These are phyloP conservation scores for Campylomormyrus tamandua DNA, from an alignment of 2,113 vertebrate species.

Conservation along the genomic window DNA sequence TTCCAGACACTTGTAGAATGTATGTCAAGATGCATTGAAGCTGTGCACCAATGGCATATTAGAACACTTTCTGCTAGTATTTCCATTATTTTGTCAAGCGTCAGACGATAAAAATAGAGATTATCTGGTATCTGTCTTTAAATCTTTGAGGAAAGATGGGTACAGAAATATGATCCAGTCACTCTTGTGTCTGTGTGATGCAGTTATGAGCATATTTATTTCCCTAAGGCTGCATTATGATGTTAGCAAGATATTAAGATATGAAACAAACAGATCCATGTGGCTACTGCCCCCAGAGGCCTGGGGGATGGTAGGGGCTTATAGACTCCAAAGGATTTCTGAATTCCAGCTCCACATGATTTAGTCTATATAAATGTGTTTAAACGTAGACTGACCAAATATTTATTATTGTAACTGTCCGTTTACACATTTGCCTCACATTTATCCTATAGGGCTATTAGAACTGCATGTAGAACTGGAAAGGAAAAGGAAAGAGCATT, in stretches of 20 bases:
- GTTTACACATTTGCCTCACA: not conserved
- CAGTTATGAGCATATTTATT: not conserved
- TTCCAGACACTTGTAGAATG: not conserved
- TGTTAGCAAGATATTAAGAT: not conserved
- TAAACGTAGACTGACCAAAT: not conserved
- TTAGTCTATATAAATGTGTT: not conserved
- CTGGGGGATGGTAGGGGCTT: not conserved
- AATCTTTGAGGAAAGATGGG: not conserved
- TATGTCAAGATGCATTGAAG: not conserved
- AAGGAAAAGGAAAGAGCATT: not conserved
- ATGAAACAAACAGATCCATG: not conserved
- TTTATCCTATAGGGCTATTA: not conserved
- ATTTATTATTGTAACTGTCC: not conserved
- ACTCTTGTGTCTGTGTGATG: not conserved
- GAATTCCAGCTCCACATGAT: not conserved
- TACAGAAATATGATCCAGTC: not conserved
- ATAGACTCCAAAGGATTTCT: not conserved
- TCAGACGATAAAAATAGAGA: not conserved
- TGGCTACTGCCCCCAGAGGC: not conserved
- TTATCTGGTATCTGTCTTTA: not conserved
- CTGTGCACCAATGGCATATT: not conserved
- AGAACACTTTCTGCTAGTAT: not conserved
- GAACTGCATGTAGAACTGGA: not conserved
- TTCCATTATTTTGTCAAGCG: not conserved
- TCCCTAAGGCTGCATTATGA: not conserved